Evolutionary conservation across 2,797 vertebrate species (phyloP), one percentile per base, ranked within the genome.

Genomic region (Phrynocephalus guinanensis): DNA sequence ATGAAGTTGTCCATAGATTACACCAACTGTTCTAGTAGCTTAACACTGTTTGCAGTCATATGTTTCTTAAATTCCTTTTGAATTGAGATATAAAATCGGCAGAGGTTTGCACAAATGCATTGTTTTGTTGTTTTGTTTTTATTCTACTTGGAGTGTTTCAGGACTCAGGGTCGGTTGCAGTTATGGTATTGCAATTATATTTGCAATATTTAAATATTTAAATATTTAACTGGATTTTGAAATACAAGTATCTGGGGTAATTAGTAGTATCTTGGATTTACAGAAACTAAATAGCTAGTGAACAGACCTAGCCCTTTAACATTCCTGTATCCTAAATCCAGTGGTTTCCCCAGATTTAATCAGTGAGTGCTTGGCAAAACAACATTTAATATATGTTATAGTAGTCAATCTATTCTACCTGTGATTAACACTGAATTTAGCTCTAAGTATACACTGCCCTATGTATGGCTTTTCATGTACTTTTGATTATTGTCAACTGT

Each of bases 81-180:
- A 93, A 93, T 90, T 93, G 87, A 91, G 91, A 94, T 13, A 82
- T 92, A 86, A 91, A 87, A 87, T 87, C 87, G 89, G 89, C 90
- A 82, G 93, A 90, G 11, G 16, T 52, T 63, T 83, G n/a, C n/a
- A 28, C 73, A 26, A 20, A 73, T 60, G 22, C n/a, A 63, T 60
- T 63, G 7, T 84, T 44, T 44, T 75, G 44, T n/a, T 72, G 30
- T 83, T 38, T 38, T 38, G 38, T 11, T 11, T 52, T 26, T 48
- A 48, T 48, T 50, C 33, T n/a, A 70, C 13, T 44, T 83, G 20
- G 11, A 83, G 3, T 73, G 71, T 72, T 28, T 73, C 70, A 82
- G 38, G 68, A n/a, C n/a, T n/a, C n/a, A n/a, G n/a, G n/a, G n/a
- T 66, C 4, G 52, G 22, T 63, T 52, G 28, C 30, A 38, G 26